Percentiles rank a stretch among this genome's conserved stretches.
These are phyloP conservation scores for Xanthostigma xanthostigma DNA, from an alignment of 2,888 invertebrate genomes.

Conservation along the genomic window DNA sequence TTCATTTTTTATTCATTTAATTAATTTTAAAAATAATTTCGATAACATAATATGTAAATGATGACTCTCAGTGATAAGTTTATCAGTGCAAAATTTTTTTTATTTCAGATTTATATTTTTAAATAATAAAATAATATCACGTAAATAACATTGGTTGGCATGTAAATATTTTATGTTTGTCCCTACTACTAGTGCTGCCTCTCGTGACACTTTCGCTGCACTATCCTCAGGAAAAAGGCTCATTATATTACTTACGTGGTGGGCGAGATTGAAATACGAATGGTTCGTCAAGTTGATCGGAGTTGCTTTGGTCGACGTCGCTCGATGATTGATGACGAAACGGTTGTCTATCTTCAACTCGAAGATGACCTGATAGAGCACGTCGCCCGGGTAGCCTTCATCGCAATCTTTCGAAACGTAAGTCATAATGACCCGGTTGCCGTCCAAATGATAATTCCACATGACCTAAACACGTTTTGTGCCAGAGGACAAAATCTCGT, in stretches of 20 bases:
- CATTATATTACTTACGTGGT: slow-evolving; percentile 53
- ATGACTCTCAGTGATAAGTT: no score
- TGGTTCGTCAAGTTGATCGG: slow-evolving; percentile 78
- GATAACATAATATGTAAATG: no score
- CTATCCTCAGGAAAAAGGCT: no score
- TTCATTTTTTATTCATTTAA: no score
- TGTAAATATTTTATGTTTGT: no score
- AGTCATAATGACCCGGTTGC: slow-evolving; percentile 50
- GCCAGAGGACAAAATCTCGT: background rate
- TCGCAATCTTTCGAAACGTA: slow-evolving; percentile 64
- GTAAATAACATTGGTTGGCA: no score
- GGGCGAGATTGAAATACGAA: slow-evolving; percentile 83
- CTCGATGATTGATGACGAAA: slow-evolving; percentile 58
- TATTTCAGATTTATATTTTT: no score
- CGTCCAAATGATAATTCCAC: slow-evolving; percentile 49
- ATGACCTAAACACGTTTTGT: slow-evolving; percentile 30
- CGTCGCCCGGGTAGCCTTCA: slow-evolving; percentile 80
- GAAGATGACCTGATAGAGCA: slow-evolving; percentile 55
- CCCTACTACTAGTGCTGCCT: no score
- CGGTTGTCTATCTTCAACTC: slow-evolving; percentile 58
- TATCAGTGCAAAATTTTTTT: no score
- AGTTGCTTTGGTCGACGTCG: slow-evolving; percentile 62
- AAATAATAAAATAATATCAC: no score
- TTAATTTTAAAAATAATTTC: no score
- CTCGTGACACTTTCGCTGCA: no score